These are phyloP conservation scores for Netelia melanura DNA, from an alignment of 2,888 invertebrate species.

Conservation along the genomic window DNA sequence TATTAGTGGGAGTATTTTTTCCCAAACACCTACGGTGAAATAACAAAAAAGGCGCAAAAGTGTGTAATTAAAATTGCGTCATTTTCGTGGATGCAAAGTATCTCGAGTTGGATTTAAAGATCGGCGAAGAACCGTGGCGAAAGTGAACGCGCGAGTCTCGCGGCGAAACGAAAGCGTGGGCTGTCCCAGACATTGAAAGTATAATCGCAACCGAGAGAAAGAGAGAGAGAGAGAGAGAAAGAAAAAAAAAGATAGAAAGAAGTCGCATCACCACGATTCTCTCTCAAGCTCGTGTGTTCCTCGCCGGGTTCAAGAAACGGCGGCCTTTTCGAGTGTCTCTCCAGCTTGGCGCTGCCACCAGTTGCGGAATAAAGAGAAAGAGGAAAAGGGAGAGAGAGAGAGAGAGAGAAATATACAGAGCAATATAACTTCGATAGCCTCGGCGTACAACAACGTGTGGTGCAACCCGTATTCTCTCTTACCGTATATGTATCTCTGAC, in stretches of 20 bases:
- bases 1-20: background rate
- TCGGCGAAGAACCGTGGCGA: slow-evolving; percentile 33
- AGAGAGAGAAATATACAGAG: slow-evolving; percentile 31
- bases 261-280: slow-evolving; percentile 25
- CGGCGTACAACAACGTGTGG: slow-evolving; percentile 21
- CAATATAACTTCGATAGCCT: slow-evolving; percentile 46
- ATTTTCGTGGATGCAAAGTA: too few relatives aligned
- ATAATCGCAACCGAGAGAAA: slow-evolving; percentile 27
- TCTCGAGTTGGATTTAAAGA: background rate
- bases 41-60: background rate
- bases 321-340: slow-evolving; percentile 45
- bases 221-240: slow-evolving; percentile 3
- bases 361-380: background rate
- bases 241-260: background rate
- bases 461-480: slow-evolving; percentile 62
- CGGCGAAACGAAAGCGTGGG: slow-evolving; percentile 63
- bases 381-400: background rate
- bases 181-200: slow-evolving; percentile 66
- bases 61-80: slow-evolving; percentile 5
- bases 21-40: background rate
- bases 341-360: slow-evolving; percentile 1
- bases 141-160: slow-evolving; percentile 52
- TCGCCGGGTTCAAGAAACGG: slow-evolving; percentile 58
- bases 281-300: slow-evolving; percentile 26
- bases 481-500: slow-evolving; percentile 60